Percentiles rank a stretch among this genome's conserved stretches.
Evolutionary conservation across 2,113 vertebrate genomes (phyloP).

Genomic region (Galeopterus variegatus): DNA sequence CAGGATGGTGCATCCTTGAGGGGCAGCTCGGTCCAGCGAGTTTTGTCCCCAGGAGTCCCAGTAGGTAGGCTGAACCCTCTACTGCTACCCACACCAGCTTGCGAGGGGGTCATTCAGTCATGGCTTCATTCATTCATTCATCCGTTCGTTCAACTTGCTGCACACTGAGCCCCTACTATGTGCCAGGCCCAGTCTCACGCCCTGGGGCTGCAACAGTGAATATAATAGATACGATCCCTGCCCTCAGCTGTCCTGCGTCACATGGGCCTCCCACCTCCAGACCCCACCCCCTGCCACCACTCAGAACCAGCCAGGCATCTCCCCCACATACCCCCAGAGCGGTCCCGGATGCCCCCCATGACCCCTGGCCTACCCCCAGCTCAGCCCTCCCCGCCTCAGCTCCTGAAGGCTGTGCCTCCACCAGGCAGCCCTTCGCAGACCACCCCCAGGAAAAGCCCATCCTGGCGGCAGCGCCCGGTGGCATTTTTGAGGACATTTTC

Average conservation of each 20-base stretch:
- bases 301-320: neutral
- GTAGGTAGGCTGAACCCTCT: neutral
- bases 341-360: neutral
- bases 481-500: neutral
- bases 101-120: neutral
- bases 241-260: neutral
- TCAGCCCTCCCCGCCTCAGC: neutral
- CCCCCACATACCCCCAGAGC: rapidly evolving
- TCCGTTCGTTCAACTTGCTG: neutral
- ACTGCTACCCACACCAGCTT: neutral
- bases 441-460: slow-evolving; percentile 24
- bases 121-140: neutral
- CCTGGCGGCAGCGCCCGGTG: neutral
- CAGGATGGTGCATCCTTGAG: neutral
- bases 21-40: neutral
- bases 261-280: neutral
- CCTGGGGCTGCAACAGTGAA: neutral
- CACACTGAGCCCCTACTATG: neutral
- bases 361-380: neutral
- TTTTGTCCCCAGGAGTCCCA: neutral
- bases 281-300: neutral
- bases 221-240: neutral
- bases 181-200: no score
- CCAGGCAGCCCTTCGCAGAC: slow-evolving; percentile 2
- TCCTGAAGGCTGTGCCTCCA: neutral